These are phyloP conservation scores for Xenus cinereus DNA, from an alignment of 2,113 vertebrate species.

Conservation along the genomic window DNA sequence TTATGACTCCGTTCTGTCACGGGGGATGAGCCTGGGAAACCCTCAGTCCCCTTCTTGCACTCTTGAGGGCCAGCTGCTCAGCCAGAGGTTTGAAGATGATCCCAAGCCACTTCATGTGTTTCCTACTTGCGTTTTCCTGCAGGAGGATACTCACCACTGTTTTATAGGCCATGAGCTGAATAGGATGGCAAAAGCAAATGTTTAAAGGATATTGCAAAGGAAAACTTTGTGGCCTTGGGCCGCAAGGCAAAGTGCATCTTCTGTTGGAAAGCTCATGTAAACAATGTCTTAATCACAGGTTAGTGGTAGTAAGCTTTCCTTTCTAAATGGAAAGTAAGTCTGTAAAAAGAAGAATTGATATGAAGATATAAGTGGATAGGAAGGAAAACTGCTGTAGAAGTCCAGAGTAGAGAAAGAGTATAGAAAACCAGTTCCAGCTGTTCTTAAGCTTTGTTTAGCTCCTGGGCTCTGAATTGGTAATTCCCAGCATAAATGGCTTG, in stretches of 20 bases:
- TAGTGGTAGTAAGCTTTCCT: background rate
- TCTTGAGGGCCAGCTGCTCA: background rate
- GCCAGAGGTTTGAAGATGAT: background rate
- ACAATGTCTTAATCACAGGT: rapidly evolving
- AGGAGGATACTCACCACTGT: background rate
- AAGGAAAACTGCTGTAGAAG: background rate
- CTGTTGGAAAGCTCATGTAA: background rate
- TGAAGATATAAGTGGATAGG: background rate
- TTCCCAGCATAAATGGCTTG: background rate
- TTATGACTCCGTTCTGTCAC: background rate
- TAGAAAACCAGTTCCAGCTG: background rate
- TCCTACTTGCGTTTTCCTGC: background rate
- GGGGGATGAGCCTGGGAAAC: background rate
- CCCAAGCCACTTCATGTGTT: background rate
- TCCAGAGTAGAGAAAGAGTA: background rate
- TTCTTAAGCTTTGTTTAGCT: background rate
- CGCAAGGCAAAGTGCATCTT: background rate
- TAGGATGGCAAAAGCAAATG: background rate
- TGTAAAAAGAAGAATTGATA: background rate
- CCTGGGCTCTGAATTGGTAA: background rate
- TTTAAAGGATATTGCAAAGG: background rate
- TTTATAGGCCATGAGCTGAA: background rate
- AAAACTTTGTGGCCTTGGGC: background rate
- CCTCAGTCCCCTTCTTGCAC: background rate
- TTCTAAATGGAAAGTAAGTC: background rate